phyloP scores from a whole-genome alignment of 2,888 invertebrate species.

The Leistus spinibarbis region DNA sequence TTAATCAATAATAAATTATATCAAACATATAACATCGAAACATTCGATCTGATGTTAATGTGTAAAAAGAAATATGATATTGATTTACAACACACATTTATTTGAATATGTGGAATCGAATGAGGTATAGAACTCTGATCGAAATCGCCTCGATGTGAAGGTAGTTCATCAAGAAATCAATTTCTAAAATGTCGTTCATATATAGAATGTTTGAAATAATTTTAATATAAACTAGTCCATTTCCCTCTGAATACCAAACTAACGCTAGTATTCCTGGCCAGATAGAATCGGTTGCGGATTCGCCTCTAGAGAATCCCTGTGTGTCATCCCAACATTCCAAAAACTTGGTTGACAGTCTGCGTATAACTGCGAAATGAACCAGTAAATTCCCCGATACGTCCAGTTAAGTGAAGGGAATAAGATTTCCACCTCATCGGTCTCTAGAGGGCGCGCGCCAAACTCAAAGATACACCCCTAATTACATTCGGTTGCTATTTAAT shows the following conservation, averaged over 20 bases:
- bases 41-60: too few species aligned
- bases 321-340: background rate
- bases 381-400: constrained; percentile 51
- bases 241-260: background rate
- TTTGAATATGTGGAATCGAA: too few species aligned
- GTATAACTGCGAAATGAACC: constrained; percentile 52
- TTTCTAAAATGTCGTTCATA: too few species aligned
- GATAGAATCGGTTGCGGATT: background rate
- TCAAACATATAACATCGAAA: too few species aligned
- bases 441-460: constrained; percentile 9
- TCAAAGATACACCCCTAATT: constrained; percentile 45
- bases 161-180: too few species aligned
- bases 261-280: background rate
- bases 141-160: too few species aligned
- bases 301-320: background rate
- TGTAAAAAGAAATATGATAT: too few species aligned
- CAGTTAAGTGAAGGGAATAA: constrained; percentile 49
- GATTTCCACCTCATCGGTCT: constrained; percentile 41
- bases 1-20: too few species aligned
- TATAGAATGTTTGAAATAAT: too few species aligned
- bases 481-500: constrained; percentile 48
- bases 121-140: too few species aligned
- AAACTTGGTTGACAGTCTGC: constrained; percentile 14
- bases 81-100: too few species aligned
- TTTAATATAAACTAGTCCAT: too few species aligned